Evolutionary conservation across 2,888 invertebrate species (phyloP).

Genomic region (Rhingia rostrata): DNA sequence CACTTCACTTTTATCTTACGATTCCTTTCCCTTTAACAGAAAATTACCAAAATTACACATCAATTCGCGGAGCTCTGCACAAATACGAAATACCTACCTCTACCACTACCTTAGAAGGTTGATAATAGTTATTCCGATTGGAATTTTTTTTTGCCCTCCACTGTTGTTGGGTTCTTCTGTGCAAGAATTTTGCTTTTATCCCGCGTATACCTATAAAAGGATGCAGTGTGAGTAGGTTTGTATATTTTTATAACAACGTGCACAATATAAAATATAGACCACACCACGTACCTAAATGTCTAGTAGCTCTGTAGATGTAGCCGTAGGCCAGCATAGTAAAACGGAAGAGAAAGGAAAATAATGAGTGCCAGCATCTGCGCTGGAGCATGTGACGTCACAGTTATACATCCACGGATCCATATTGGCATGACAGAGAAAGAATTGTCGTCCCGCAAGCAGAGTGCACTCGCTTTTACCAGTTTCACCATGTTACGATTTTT

Average conservation of each 20-base stretch:
- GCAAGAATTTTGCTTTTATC: too few relatives aligned
- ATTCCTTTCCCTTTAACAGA: conserved; percentile 16
- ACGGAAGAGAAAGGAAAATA: conserved; percentile 18
- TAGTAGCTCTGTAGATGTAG: too few relatives aligned
- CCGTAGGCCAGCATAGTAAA: not conserved
- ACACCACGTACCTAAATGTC: not conserved
- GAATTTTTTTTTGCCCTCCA: conserved; percentile 21
- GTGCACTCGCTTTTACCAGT: conserved; percentile 15
- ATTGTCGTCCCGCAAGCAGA: not conserved
- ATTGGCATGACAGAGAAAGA: conserved; percentile 40
- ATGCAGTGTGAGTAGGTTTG: not conserved
- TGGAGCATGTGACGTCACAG: conserved; percentile 71
- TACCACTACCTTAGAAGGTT: not conserved
- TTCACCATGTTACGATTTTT: not conserved
- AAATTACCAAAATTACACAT: conserved; percentile 36
- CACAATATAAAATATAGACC: conserved; percentile 26
- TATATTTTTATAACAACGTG: not conserved
- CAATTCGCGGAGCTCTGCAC: conserved; percentile 12
- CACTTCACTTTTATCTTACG: not conserved
- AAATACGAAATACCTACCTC: not conserved
- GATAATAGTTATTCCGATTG: not conserved
- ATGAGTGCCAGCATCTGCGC: conserved; percentile 70
- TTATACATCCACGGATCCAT: not conserved
- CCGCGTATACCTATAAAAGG: too few relatives aligned
- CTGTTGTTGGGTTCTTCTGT: not conserved